phyloP scores from a whole-genome alignment of 2,113 vertebrate species.

The Catharus bicknelli region DNA sequence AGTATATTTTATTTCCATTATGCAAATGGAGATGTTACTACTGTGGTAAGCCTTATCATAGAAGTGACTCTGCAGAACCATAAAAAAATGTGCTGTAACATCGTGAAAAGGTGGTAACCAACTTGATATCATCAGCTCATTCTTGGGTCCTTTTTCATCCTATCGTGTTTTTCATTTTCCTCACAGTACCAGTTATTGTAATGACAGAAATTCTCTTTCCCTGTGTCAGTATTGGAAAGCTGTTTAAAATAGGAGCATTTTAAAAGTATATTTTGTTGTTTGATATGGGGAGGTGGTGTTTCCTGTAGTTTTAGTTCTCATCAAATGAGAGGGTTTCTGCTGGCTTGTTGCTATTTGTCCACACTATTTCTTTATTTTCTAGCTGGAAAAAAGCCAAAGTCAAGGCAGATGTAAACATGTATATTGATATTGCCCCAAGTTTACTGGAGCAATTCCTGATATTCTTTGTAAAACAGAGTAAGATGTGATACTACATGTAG shows the following conservation, averaged over 20 bases:
- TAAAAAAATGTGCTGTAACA: background rate
- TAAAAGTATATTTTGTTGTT: background rate
- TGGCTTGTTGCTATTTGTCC: background rate
- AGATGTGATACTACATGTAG: background rate
- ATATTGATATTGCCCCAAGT: background rate
- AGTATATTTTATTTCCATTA: background rate
- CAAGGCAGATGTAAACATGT: background rate
- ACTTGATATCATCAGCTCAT: accelerated
- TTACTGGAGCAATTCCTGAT: background rate
- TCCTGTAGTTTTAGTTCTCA: background rate
- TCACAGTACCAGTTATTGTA: background rate
- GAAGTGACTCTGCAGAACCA: background rate
- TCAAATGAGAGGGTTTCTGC: background rate
- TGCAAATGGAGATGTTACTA: background rate
- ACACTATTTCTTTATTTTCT: background rate
- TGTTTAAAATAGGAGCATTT: background rate
- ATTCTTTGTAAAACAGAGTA: background rate
- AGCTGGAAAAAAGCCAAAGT: background rate
- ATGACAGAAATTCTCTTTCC: background rate
- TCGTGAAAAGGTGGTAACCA: background rate
- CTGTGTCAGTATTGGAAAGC: background rate
- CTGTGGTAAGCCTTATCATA: background rate
- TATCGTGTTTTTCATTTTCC: background rate
- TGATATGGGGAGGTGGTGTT: background rate
- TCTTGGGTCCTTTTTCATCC: background rate